Base-by-base conservation (phyloP, 2,888 invertebrate species). In the Oscheius sp. region DNA sequence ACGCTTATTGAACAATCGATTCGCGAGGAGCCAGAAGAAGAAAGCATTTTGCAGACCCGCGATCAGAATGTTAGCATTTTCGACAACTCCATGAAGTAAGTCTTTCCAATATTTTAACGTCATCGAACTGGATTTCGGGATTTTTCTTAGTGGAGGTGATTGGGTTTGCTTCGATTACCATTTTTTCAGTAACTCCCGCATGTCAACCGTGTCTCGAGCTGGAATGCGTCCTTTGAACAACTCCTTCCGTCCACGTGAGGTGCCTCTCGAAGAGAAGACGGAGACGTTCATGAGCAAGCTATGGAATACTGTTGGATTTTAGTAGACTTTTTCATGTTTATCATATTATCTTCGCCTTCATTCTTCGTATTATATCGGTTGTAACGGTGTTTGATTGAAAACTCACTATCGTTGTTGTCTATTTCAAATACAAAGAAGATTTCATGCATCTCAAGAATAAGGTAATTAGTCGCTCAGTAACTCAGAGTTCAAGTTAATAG, bases 201-300 rank as follows among this genome's bases (percentile, higher is more conserved):
- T 79, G 55, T 79, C 79, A 2, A 75, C 76, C 2, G 68, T 76
- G 4, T 83, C 85, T 42, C 78, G 84, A 29, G 76, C 80, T 63
- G 85, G 85, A 62, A 85, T 86, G 84, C 78, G 86, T 21, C 78
- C 82, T 29, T 76, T 86, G 53, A 76, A 74, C 47, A 59, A 70
- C 42, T 55, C 68, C n/a, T 55, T 68, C 42, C 55, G 55, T 55
- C 59, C 35, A 60, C 53, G 35, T 21, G 58, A 48, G 5, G 50
- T 65, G 11, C 53, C 63, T 21, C 21, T 42, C 7, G 55, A 57
- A 13, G 48, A 74, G 35, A 57, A 74, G 59, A 37, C 68, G 48
- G 65, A 73, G 13, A 55, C 68, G 13, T 58, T 74, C 47, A 68
- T 74, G 66, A 68, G 55, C 58, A 74, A 74, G 47, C 32, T 74